phyloP scores from a whole-genome alignment of 2,888 invertebrate species.

The Merodon equestris region DNA sequence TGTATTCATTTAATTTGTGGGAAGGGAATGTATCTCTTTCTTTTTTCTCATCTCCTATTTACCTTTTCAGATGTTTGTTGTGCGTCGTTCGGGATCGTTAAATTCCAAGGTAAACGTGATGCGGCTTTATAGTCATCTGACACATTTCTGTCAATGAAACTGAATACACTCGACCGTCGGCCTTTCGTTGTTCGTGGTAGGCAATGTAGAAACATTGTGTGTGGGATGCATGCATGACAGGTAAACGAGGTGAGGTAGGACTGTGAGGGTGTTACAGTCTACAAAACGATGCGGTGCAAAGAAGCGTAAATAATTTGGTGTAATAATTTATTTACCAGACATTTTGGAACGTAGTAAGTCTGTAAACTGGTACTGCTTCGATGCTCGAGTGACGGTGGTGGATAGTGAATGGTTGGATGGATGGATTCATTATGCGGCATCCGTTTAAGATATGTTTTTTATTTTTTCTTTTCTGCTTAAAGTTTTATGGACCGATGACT shows the following conservation, averaged over 20 bases:
- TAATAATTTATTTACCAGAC: constrained; percentile 38
- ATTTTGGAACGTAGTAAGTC: too few relatives aligned
- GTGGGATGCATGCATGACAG: neutral
- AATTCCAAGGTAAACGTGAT: constrained; percentile 42
- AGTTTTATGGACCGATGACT: neutral
- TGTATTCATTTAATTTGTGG: too few relatives aligned
- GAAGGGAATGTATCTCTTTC: too few relatives aligned
- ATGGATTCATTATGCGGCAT: constrained; percentile 29
- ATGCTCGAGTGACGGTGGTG: too few relatives aligned
- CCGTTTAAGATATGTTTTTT: constrained; percentile 4
- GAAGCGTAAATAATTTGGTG: constrained; percentile 33
- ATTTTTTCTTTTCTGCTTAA: neutral
- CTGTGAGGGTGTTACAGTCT: too few relatives aligned
- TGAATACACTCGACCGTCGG: constrained; percentile 24
- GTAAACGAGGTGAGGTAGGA: too few relatives aligned
- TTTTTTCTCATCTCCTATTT: too few relatives aligned
- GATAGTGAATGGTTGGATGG: neutral
- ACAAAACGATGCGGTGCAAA: constrained; percentile 13
- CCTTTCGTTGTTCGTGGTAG: constrained; percentile 8
- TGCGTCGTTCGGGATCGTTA: constrained; percentile 33
- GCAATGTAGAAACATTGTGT: neutral
- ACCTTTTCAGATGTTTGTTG: too few relatives aligned
- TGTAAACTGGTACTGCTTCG: too few relatives aligned
- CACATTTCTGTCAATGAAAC: constrained; percentile 55
- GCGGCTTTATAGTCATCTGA: constrained; percentile 43